phyloP scores from a whole-genome alignment of 2,888 invertebrate genomes.

The Galerucella calmariensis region DNA sequence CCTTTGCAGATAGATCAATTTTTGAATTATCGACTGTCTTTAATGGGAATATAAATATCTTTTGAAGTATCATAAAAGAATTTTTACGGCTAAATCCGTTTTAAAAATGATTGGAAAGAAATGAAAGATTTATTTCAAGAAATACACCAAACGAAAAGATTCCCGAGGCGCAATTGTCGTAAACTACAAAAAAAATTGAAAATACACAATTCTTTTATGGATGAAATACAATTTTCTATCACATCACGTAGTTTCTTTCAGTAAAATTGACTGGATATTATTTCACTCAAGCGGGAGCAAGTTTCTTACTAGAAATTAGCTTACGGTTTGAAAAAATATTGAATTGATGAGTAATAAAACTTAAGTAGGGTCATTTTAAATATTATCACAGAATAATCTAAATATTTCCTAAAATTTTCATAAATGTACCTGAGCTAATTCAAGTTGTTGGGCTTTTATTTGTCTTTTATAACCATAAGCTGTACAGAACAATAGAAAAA shows the following conservation, averaged over 20 bases:
- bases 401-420: too few species aligned
- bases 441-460: too few species aligned
- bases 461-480: too few species aligned
- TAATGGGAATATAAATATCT: neutral
- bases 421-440: too few species aligned
- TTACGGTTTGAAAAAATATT: too few species aligned
- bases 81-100: neutral
- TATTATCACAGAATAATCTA: too few species aligned
- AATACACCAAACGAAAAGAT: too few species aligned
- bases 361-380: too few species aligned
- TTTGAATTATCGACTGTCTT: neutral
- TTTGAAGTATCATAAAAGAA: neutral
- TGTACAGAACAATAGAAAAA: too few species aligned
- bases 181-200: neutral
- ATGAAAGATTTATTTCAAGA: neutral
- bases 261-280: neutral
- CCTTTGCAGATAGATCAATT: neutral
- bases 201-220: neutral
- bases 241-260: neutral
- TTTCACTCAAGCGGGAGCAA: too few species aligned
- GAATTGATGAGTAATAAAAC: too few species aligned
- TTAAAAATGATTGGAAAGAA: neutral
- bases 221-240: constrained; percentile 1
- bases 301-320: too few species aligned
- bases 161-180: neutral